phyloP scores from a whole-genome alignment of 2,888 invertebrate species.

The Lepetodrilus schrolli region DNA sequence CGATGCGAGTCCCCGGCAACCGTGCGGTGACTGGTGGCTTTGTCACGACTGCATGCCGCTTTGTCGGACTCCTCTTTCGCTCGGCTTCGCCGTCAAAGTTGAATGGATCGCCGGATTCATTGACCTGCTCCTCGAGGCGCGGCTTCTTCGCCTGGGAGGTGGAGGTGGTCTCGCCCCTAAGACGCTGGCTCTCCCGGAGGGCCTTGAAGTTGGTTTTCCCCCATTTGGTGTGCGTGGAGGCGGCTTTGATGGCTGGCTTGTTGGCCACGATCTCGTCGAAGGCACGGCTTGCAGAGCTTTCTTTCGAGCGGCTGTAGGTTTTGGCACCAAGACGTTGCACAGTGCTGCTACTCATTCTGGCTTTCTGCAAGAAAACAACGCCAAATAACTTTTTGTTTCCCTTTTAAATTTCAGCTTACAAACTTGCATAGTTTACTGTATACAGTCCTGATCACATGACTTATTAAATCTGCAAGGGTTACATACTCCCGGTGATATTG shows the following conservation, averaged over 20 bases:
- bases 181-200: conserved; percentile 52
- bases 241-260: conserved; percentile 44
- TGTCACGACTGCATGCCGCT: conserved; percentile 35
- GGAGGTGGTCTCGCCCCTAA: conserved; percentile 43
- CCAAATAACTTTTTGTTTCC: too few species aligned
- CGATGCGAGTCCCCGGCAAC: conserved; percentile 20
- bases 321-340: conserved; percentile 42
- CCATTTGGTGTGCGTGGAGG: conserved; percentile 62
- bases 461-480: too few species aligned
- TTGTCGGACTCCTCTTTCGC: conserved; percentile 45
- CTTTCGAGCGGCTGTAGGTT: conserved; percentile 58
- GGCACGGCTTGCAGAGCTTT: conserved; percentile 54
- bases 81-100: conserved; percentile 65
- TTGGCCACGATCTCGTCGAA: conserved; percentile 62
- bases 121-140: conserved; percentile 30
- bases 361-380: too few species aligned
- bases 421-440: too few species aligned
- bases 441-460: too few species aligned
- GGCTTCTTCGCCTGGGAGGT: conserved; percentile 22
- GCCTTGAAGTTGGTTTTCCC: conserved; percentile 67
- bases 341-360: conserved; percentile 34
- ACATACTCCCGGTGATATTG: too few species aligned
- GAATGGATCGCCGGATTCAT: conserved; percentile 59
- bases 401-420: too few species aligned
- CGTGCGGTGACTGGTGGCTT: conserved; percentile 22